Percentiles rank a stretch among this genome's conserved stretches.
Evolutionary conservation across 2,797 vertebrate species (phyloP).

Genomic region (Botia almorhae): DNA sequence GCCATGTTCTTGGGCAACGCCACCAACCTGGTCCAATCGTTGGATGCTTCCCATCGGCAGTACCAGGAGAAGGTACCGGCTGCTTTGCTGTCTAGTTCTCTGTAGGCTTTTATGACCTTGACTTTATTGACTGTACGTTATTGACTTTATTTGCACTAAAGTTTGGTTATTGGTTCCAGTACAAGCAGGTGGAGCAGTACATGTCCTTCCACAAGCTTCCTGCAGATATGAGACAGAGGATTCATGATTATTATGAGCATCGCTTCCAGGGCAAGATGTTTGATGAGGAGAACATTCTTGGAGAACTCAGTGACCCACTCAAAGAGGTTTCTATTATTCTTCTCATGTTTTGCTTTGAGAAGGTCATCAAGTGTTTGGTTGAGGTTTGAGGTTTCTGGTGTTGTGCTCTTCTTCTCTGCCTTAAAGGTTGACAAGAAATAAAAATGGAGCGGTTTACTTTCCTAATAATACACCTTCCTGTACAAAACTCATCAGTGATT

Average conservation of each 20-base stretch:
- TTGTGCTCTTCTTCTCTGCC: too few species aligned
- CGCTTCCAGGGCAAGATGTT: constrained; percentile 98
- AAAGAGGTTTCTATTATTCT: constrained; percentile 81
- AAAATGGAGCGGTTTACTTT: too few species aligned
- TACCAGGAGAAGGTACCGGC: constrained; percentile 97
- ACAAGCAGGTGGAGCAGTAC: constrained; percentile 98
- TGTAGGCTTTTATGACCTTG: background rate
- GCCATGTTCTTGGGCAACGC: constrained; percentile 98
- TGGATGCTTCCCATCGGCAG: constrained; percentile 93
- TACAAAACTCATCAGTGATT: too few species aligned
- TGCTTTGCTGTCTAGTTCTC: background rate
- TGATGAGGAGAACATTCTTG: constrained; percentile 85
- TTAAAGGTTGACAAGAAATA: too few species aligned
- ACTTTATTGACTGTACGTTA: background rate
- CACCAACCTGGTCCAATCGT: constrained; percentile 89
- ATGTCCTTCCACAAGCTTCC: constrained; percentile 99
- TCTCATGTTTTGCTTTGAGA: background rate
- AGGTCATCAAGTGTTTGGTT: background rate
- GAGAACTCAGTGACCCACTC: constrained; percentile 92
- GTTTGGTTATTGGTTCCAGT: constrained; percentile 73
- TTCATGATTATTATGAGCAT: constrained; percentile 69
- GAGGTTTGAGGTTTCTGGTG: too few species aligned
- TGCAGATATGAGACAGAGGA: constrained; percentile 89
- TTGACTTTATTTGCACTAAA: background rate
- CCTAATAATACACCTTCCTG: too few species aligned